Percentiles rank a stretch among this genome's conserved stretches.
Conservation (phyloP, 2,797 vertebrate genomes). For the Phalanger gymnotis region DNA sequence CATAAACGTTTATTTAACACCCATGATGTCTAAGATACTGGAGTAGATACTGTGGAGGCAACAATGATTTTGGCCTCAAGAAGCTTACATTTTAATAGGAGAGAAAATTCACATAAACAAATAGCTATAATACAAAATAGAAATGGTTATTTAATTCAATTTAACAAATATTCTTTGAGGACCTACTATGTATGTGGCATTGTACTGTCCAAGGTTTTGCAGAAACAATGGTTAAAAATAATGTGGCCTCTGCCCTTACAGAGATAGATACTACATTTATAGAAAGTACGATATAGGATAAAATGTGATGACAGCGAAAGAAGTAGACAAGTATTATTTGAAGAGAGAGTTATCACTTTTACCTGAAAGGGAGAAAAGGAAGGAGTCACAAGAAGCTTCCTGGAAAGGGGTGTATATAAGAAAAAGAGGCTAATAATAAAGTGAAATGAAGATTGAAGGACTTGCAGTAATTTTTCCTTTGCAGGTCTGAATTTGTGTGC, state of each 20-base stretch:
- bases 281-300: neutral
- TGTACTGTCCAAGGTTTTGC: neutral
- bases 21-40: neutral
- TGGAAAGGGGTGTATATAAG: neutral
- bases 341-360: neutral
- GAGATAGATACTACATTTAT: neutral
- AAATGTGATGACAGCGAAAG: neutral
- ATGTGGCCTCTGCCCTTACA: neutral
- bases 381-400: neutral
- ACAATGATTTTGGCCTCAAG: neutral
- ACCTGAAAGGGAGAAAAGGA: neutral
- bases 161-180: neutral
- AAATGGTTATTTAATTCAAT: neutral
- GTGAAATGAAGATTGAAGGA: neutral
- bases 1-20: neutral
- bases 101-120: neutral
- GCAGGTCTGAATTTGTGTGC: neutral
- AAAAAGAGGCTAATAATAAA: neutral
- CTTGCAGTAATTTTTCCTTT: neutral
- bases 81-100: neutral
- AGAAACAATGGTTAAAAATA: neutral
- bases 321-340: neutral
- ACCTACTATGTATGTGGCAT: neutral
- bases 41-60: neutral
- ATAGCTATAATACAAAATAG: neutral